Base-by-base conservation (phyloP, 2,797 vertebrate genomes). In the Malurus splendens region DNA sequence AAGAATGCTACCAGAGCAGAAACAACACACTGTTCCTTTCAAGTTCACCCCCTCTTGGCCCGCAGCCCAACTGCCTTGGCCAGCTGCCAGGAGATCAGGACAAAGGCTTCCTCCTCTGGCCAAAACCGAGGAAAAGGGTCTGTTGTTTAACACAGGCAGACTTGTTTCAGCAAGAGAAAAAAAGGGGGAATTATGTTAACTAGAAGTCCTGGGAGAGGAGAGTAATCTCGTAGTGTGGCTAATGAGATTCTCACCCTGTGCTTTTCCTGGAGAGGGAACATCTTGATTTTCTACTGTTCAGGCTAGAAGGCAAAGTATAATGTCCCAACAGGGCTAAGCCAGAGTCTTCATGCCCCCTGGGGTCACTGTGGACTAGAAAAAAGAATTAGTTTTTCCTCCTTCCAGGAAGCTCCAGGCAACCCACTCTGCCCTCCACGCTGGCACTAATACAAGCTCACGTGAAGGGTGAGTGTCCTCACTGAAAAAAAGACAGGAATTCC, bases 21-120 rank as follows among this genome's bases (percentile, higher is more conserved):
- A 94, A 95, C 85, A 87, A 90, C 95, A 93, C 92, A 94, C 82
- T 94, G 92, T 66, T 92, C 87, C 84, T 94, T 95, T 95, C 92
- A 95, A 95, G 88, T 92, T 90, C 87, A 94, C 85, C 88, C 86
- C 52, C 52, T 93, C 88, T 87, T 94, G 94, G 94, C 93, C 38
- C 51, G 36, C 36, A 88, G 90, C 92, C 93, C 2, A 1, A 86
- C 67, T 73, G 62, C 85, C 67, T 78, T 94, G 95, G 93, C 82
- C 50, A 85, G 71, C 75, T 33, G 93, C 95, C 96, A 96, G 72
- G 16, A 30, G 81, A 83, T 41, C 1, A 0, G 87, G 93, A 95
- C 85, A 92, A 94, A 96, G 82, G 56, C 94, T 94, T 93, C 94
- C 89, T 93, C 93, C 90, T 92, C 81, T 61, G 75, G 83, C 86